These are phyloP conservation scores for Notiomystis cincta DNA, from an alignment of 2,113 vertebrate genomes.

Conservation along the genomic window DNA sequence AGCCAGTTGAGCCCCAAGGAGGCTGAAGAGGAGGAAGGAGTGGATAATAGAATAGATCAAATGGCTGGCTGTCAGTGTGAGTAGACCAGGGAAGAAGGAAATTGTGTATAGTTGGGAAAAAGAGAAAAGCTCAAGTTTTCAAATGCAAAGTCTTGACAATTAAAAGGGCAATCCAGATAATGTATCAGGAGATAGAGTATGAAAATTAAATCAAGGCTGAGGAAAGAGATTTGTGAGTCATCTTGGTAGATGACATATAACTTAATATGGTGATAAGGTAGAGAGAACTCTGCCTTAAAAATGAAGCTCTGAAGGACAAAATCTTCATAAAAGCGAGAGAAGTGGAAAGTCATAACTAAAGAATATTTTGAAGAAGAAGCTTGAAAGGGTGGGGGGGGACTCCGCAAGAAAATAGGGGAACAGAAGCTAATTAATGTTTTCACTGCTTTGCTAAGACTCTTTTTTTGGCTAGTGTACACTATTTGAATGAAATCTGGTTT, in stretches of 20 bases:
- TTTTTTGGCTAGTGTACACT: neutral
- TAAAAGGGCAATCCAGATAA: neutral
- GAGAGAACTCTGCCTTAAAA: neutral
- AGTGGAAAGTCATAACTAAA: neutral
- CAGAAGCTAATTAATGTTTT: neutral
- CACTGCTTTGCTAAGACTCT: neutral
- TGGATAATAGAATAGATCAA: neutral
- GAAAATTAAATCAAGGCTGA: neutral
- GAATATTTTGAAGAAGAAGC: neutral
- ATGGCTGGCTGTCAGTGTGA: neutral
- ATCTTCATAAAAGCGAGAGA: neutral
- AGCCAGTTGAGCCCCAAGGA: neutral
- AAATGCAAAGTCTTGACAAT: neutral
- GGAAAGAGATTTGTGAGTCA: neutral
- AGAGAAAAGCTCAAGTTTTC: neutral
- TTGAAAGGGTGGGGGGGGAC: neutral
- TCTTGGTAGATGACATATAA: neutral
- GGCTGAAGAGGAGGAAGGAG: neutral
- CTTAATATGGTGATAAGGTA: neutral
- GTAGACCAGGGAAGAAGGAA: neutral
- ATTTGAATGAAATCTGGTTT: neutral
- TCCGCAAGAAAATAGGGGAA: neutral
- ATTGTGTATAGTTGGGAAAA: neutral
- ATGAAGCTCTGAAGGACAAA: neutral
- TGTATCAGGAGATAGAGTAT: neutral